phyloP scores from a whole-genome alignment of 37 sponge, comb jelly and placozoan species.

The Lycopodina hypogea region DNA sequence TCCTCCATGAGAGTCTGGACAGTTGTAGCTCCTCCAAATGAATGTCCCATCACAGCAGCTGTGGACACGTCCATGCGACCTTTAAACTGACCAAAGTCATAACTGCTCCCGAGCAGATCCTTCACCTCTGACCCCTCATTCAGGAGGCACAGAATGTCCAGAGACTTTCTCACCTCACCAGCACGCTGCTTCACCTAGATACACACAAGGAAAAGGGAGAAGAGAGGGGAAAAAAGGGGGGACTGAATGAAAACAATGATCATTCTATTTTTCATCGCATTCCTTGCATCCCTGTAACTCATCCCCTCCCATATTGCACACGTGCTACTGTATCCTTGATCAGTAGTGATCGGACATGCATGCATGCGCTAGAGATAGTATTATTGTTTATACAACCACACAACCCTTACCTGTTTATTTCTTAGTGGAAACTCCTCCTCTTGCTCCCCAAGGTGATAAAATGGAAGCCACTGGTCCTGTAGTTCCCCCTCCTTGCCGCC shows the following conservation, averaged over 20 bases:
- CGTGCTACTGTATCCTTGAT: too few species aligned
- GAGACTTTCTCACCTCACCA: background rate
- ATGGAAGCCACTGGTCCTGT: constrained; percentile 44
- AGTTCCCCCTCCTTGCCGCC: constrained; percentile 7
- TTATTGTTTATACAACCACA: too few species aligned
- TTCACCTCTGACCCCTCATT: constrained; percentile 45
- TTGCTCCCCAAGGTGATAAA: background rate
- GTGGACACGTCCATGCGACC: constrained; percentile 48
- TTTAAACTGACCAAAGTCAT: constrained; percentile 65
- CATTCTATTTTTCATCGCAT: constrained; percentile 28
- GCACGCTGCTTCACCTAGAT: constrained; percentile 7
- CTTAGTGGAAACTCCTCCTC: constrained; percentile 40
- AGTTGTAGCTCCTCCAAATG: constrained; percentile 73
- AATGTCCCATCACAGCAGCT: constrained; percentile 69
- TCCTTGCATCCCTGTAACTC: constrained; percentile 27
- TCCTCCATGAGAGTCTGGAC: constrained; percentile 61
- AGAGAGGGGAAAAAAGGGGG: constrained; percentile 35
- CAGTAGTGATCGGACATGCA: too few species aligned
- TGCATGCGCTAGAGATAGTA: too few species aligned
- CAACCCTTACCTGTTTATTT: constrained; percentile 31
- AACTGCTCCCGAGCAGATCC: constrained; percentile 35
- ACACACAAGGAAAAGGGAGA: too few species aligned
- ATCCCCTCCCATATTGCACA: background rate
- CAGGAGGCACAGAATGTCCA: constrained; percentile 43
- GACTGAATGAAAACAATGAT: constrained; percentile 56